Evolutionary conservation across 2,113 vertebrate genomes (phyloP).

Genomic region (Gymnorhina tibicen): DNA sequence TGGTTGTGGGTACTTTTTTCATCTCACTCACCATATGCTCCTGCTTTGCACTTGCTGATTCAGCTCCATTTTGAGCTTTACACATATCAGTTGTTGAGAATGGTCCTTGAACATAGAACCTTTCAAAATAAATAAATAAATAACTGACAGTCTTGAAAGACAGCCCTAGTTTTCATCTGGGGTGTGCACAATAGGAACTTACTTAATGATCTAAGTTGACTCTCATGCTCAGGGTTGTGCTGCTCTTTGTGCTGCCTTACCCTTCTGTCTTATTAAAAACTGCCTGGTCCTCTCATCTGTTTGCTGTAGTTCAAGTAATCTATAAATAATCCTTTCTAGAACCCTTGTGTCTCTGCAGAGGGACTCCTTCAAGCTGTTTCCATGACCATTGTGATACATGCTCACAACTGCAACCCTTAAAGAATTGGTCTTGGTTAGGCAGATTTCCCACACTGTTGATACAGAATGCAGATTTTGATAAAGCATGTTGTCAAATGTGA

Average conservation of each 20-base stretch:
- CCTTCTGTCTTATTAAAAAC: background rate
- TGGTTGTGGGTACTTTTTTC: background rate
- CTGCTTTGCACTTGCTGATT: background rate
- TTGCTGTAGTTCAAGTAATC: background rate
- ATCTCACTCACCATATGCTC: background rate
- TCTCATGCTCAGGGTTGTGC: background rate
- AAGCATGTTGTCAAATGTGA: background rate
- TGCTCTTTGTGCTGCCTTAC: background rate
- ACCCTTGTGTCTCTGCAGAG: background rate
- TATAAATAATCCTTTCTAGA: background rate
- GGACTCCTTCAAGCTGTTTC: background rate
- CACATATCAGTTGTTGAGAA: background rate
- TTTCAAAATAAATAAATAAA: background rate
- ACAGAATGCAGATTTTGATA: background rate
- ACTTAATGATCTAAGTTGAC: background rate
- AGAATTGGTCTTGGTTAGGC: background rate
- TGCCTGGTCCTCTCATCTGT: background rate
- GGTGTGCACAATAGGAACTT: background rate
- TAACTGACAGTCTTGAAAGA: background rate
- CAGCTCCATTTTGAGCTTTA: background rate
- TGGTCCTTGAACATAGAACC: background rate
- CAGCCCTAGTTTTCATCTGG: background rate
- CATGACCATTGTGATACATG: fast-evolving
- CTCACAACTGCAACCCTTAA: background rate
- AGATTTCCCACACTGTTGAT: background rate